A percentile compares a stretch with the other conserved stretches of the same genome.
Conservation (phyloP, 92 coral and sea anemone species). For the Umimayanthus chanpuru region DNA sequence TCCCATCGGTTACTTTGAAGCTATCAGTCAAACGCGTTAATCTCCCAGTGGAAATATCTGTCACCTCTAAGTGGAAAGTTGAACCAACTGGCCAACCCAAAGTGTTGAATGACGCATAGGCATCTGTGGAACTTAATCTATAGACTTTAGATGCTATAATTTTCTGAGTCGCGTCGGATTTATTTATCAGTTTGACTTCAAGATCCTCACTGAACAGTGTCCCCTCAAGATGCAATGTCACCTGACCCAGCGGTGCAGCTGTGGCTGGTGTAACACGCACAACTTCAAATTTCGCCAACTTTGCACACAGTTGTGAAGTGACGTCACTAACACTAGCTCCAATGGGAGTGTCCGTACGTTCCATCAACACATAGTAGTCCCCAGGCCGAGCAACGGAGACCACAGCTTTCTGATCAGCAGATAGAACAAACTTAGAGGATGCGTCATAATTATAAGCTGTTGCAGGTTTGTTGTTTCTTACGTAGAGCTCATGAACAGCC, state of each 20-base stretch:
- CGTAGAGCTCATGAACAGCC: slow-evolving; percentile 65
- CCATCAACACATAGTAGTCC: slow-evolving; percentile 62
- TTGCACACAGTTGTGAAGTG: slow-evolving; percentile 59
- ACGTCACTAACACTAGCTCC: neutral
- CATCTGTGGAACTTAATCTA: slow-evolving; percentile 70
- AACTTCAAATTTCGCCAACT: slow-evolving; percentile 79
- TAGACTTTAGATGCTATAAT: slow-evolving; percentile 59
- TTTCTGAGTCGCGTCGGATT: slow-evolving; percentile 29
- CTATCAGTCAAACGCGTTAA: slow-evolving; percentile 42
- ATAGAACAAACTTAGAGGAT: slow-evolving; percentile 54
- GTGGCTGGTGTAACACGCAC: slow-evolving; percentile 55
- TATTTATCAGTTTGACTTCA: slow-evolving; percentile 54
- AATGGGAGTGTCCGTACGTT: neutral
- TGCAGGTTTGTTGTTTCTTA: slow-evolving; percentile 69
- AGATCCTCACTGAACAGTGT: slow-evolving; percentile 68
- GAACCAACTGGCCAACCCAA: slow-evolving; percentile 50
- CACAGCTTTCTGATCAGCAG: slow-evolving; percentile 73
- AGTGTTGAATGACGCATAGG: slow-evolving; percentile 65
- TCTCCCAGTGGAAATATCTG: slow-evolving; percentile 39
- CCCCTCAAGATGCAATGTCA: slow-evolving; percentile 74
- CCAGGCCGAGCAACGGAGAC: slow-evolving; percentile 61
- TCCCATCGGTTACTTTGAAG: slow-evolving; percentile 53
- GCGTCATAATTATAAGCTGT: slow-evolving; percentile 68
- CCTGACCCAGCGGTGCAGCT: slow-evolving; percentile 71
- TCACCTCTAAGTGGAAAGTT: slow-evolving; percentile 50